Base-by-base conservation (phyloP, 2,888 invertebrate genomes). In the Criorhina ranunculi region DNA sequence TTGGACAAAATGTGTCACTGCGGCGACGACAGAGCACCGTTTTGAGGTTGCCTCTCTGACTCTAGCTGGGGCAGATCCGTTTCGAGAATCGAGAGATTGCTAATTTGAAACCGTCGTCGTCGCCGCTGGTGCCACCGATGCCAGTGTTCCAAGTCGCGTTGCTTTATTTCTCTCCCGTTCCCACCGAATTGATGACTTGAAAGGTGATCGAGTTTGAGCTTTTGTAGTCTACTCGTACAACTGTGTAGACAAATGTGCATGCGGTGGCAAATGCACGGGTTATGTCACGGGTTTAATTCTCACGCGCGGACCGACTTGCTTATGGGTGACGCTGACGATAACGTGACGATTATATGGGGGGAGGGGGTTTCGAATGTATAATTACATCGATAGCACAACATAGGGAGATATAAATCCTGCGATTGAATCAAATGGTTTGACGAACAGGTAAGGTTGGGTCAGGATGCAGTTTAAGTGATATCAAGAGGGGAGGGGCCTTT, bases 201-300 rank as follows among this genome's bases (percentile, higher is more conserved):
- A 85, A 80, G 79, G 75, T 85, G 80, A 85, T 76, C 85, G 85
- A 70, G 85, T 80, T 85, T 75, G 69, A 75, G 75, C 49, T 66
- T 66, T 80, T 80, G 60, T 29, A 51, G 73, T 64, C 73, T 62
- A 44, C 15, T 37, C 67, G 60, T 67, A 49, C 44, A 60, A 55
- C 44, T 66, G 78, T 66, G 66, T 55, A 11, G 67, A 73, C 73
- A 75, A 73, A 72, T 83, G 82, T 60, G 66, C 77, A 69, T 44
- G 40, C 62, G 53, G 66, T 46, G 40, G 83, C 73, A 60, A 29
- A 42, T 70, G 42, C 62, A 42, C n/a, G n/a, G 66, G 44, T 69
- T 79, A 67, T 83, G 79, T 83, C 79, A 83, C 69, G 69, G 72
- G 72, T 51, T 66, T 72, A 33, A 57, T 64, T 78, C 70, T 70